These are phyloP conservation scores for Dastarcus helophoroides DNA, from an alignment of 2,888 invertebrate species.

Conservation along the genomic window DNA sequence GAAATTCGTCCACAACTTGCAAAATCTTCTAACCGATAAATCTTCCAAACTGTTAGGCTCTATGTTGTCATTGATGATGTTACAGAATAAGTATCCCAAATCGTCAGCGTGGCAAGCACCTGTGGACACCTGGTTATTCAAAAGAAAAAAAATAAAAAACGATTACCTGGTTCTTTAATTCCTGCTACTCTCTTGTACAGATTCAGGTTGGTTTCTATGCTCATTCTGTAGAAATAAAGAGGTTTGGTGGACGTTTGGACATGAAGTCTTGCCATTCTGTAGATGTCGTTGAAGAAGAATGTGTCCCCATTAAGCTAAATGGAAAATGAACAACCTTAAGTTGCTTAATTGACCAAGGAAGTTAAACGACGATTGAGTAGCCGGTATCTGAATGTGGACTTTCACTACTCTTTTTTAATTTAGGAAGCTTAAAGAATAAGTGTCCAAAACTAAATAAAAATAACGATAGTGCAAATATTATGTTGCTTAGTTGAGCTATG, in stretches of 20 bases:
- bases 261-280: slow-evolving; percentile 16
- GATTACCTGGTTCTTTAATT: slow-evolving; percentile 7
- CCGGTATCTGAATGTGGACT: no score
- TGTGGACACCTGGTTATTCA: slow-evolving; percentile 9
- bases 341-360: no score
- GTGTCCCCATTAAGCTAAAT: slow-evolving; percentile 30
- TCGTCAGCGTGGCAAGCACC: slow-evolving; percentile 31
- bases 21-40: slow-evolving; percentile 22
- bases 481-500: no score
- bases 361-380: no score
- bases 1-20: slow-evolving; percentile 31
- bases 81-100: slow-evolving; percentile 25
- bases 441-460: no score
- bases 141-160: no score
- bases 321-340: no score
- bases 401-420: no score
- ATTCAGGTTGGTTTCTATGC: slow-evolving; percentile 22
- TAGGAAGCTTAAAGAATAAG: no score
- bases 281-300: slow-evolving; percentile 27
- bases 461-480: no score
- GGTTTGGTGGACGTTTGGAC: slow-evolving; percentile 15
- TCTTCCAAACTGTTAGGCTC: slow-evolving; percentile 20
- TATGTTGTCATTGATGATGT: slow-evolving; percentile 7
- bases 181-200: slow-evolving; percentile 22
- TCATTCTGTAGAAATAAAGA: slow-evolving; percentile 26